Evolutionary conservation across 2,797 vertebrate species (phyloP), one percentile per base, ranked within the genome.

Genomic region (Hoplostethus atlanticus): DNA sequence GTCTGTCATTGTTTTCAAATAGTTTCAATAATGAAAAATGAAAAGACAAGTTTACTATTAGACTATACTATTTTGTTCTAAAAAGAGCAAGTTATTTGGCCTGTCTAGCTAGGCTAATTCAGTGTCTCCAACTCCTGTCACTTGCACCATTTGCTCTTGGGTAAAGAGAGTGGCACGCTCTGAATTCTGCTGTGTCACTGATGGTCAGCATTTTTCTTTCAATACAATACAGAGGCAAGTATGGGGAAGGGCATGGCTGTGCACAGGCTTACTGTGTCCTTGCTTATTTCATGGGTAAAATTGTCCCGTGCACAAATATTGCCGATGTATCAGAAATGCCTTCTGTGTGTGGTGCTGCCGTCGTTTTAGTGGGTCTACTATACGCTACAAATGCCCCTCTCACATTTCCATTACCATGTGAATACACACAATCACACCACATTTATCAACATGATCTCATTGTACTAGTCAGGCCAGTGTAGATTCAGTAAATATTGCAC

Each of bases 191-290:
- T 66, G 44, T 48, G 90, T 94, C 92, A 94, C 79, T 63, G 71
- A 40, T 57, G 17, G 82, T 94, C 93, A 94, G 93, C 93, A 4
- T 57, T 93, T 92, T 83, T 67, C 76, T 84, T 88, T 89, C 73
- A 89, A 1, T 44, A 4, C 12, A 36, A 47, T 17, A 52, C 64
- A 71, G 28, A 12, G 15, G 38, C 80, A 36, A 42, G 72, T 76
- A 54, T 50, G 47, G 61, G 59, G 52, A 53, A 60, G 63, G 70
- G 64, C n/a, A 31, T 28, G 28, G 40, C 53, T 64, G 48, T 66
- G 51, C 64, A 64, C 17, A 38, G 4, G 44, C 38, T 71, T 64
- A 13, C 34, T 61, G 11, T 61, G 64, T n/a, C 46, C 53, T 11
- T 51, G 34, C 12, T 54, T 62, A 48, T 73, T 76, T 68, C 25